Evolutionary conservation across 2,888 invertebrate species (phyloP).

Genomic region (Plemyria rubiginata): DNA sequence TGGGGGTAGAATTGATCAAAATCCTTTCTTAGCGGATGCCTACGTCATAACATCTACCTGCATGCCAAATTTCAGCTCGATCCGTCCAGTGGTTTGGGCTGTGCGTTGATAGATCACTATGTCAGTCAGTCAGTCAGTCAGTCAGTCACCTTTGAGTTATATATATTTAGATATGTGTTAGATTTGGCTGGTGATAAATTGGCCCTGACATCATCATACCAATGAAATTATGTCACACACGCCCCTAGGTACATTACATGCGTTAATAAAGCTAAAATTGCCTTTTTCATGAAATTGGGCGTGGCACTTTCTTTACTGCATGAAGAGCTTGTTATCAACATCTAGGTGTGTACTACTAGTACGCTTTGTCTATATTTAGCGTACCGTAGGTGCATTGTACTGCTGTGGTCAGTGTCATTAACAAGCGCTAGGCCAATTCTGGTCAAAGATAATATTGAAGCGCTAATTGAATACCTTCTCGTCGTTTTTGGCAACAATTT

Average conservation of each 20-base stretch:
- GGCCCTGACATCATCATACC: slow-evolving; percentile 25
- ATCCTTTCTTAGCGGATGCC: too few relatives aligned
- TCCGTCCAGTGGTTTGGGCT: too few relatives aligned
- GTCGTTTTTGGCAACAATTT: too few relatives aligned
- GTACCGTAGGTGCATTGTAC: slow-evolving; percentile 8
- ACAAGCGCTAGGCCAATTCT: background rate
- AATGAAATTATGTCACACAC: slow-evolving; percentile 28
- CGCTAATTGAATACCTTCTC: background rate
- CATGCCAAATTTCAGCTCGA: too few relatives aligned
- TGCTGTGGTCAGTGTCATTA: slow-evolving; percentile 11
- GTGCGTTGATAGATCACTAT: too few relatives aligned
- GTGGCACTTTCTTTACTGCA: slow-evolving; percentile 30
- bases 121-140: too few relatives aligned
- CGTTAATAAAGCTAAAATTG: slow-evolving; percentile 29
- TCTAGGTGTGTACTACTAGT: background rate
- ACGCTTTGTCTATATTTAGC: slow-evolving; percentile 11
- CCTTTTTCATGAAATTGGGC: slow-evolving; percentile 28
- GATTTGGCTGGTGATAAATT: slow-evolving; percentile 12
- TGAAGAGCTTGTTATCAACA: slow-evolving; percentile 1
- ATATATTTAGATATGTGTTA: too few relatives aligned
- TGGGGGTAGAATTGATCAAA: too few relatives aligned
- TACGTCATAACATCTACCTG: too few relatives aligned
- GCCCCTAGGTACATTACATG: slow-evolving; percentile 17
- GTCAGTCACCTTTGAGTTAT: too few relatives aligned
- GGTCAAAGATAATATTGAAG: background rate